Percentiles rank a stretch among this genome's conserved stretches.
phyloP scores from a whole-genome alignment of 2,797 vertebrate species.

The Holocentrus rufus region DNA sequence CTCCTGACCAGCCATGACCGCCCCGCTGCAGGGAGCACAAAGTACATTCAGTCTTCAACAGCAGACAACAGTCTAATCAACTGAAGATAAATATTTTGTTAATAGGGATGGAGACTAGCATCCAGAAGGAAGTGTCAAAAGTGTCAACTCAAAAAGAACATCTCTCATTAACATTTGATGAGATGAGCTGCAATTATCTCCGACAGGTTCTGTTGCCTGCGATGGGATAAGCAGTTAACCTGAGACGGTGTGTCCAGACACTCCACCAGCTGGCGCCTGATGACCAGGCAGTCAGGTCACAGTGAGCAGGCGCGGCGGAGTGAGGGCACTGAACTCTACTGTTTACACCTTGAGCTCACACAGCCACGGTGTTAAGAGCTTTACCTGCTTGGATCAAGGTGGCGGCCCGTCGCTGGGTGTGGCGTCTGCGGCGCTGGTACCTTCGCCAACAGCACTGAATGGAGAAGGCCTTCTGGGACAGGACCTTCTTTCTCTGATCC shows the following conservation, averaged over 20 bases:
- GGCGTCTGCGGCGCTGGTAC: slow-evolving; percentile 75
- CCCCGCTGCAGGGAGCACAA: slow-evolving; percentile 75
- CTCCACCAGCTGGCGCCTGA: slow-evolving; percentile 47
- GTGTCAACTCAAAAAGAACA: slow-evolving; percentile 12
- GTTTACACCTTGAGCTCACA: slow-evolving; percentile 2
- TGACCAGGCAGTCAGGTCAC: slow-evolving; percentile 47
- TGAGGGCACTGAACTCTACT: slow-evolving; percentile 18
- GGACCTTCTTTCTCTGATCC: slow-evolving; percentile 77
- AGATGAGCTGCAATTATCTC: slow-evolving; percentile 8
- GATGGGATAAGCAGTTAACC: slow-evolving; percentile 19
- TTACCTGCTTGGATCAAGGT: slow-evolving; percentile 93
- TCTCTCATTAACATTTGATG: slow-evolving; percentile 32
- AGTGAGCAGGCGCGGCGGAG: slow-evolving; percentile 8
- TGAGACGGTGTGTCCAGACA: slow-evolving; percentile 51
- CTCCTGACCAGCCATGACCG: slow-evolving; percentile 89
- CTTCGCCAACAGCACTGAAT: slow-evolving; percentile 92
- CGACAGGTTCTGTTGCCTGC: slow-evolving; percentile 12
- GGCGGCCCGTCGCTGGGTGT: slow-evolving; percentile 77
- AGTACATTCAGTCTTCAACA: slow-evolving; percentile 12
- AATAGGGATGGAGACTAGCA: neutral
- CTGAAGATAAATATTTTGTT: neutral
- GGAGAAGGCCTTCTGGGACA: slow-evolving; percentile 84
- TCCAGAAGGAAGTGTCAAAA: neutral
- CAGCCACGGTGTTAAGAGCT: slow-evolving; percentile 34
- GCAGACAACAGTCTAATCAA: neutral